A percentile compares a stretch with the other conserved stretches of the same genome.
Evolutionary conservation across 2,113 vertebrate genomes (phyloP).

Genomic region (Romanogobio albipinnatus): DNA sequence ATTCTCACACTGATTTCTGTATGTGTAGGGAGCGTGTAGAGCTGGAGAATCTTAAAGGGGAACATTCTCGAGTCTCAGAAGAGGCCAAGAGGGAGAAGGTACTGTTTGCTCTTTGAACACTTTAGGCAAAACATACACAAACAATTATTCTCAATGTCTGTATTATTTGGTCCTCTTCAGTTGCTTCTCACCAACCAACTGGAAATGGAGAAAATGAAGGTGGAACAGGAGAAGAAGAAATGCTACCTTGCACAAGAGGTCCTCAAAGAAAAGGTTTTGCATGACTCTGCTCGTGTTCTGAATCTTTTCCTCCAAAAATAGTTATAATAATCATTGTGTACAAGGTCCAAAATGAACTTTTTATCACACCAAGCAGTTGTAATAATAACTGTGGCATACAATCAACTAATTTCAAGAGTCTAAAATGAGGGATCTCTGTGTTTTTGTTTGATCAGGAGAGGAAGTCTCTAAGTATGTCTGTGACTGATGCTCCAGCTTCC

Average conservation of each 20-base stretch:
- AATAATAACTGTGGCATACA: background rate
- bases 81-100: slow-evolving; percentile 97
- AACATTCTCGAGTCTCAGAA: slow-evolving; percentile 85
- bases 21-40: slow-evolving; percentile 85
- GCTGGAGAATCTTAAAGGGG: slow-evolving; percentile 88
- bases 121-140: background rate
- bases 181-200: slow-evolving; percentile 87
- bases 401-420: background rate
- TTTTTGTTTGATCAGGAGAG: slow-evolving; percentile 78
- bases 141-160: background rate
- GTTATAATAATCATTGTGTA: background rate
- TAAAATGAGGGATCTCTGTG: slow-evolving; percentile 19
- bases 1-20: slow-evolving; percentile 19
- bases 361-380: background rate
- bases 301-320: background rate
- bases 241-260: slow-evolving; percentile 89
- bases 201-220: slow-evolving; percentile 98
- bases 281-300: background rate
- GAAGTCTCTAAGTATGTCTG: slow-evolving; percentile 73
- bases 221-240: slow-evolving; percentile 98
- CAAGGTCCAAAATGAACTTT: background rate
- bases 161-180: slow-evolving; percentile 66
- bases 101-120: slow-evolving; percentile 28
- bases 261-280: slow-evolving; percentile 89
- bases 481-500: slow-evolving; percentile 80